Base-by-base conservation (phyloP, 2,888 invertebrate species). In the Temnothorax unifasciatus region DNA sequence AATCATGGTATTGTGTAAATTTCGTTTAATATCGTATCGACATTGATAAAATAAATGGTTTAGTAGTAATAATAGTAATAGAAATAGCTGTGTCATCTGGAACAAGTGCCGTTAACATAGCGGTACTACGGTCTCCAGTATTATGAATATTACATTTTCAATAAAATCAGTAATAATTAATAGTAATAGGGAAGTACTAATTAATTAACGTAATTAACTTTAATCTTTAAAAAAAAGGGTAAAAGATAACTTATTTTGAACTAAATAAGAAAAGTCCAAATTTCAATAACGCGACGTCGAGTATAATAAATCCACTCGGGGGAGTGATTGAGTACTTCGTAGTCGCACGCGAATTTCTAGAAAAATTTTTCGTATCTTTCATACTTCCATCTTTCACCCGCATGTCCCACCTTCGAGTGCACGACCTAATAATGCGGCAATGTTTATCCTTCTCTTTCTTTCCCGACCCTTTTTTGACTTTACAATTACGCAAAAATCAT, bases 401-500 rank as follows among this genome's bases (percentile, higher is more conserved):
- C 38, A 64, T 15, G n/a, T 63, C 29, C 18, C 54, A 29, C 44
- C 29, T 29, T 29, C 41, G 29, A 29, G 52, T 21, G 54, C 25
- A 57, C 29, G 29, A 29, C n/a, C 44, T 57, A 77, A 68, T 57
- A 77, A 54, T n/a, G 29, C 66, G 41, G 41, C 44, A 66, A 54
- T 41, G 25, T 54, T 54, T 66, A 9, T 29, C 50, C 29, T 25
- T 44, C 29, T 47, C 25, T 21, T 8, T 34, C 5, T n/a, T 29
- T 44, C 44, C 29, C 54, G 15, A 29, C 9, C 44, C 25, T 18
- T 66, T 66, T 25, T 15, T n/a, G 18, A 11, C 11, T 68, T 68
- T 3, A 41, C 52, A 38, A 52, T 13, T 11, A 54, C n/a, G 38
- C 77, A 44, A 68, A 68, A 77, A 68, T 68, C 77, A 77, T 68